phyloP scores from a whole-genome alignment of 30 jellyfish, hydroid and myxozoan species.

The Hydractinia echinata region DNA sequence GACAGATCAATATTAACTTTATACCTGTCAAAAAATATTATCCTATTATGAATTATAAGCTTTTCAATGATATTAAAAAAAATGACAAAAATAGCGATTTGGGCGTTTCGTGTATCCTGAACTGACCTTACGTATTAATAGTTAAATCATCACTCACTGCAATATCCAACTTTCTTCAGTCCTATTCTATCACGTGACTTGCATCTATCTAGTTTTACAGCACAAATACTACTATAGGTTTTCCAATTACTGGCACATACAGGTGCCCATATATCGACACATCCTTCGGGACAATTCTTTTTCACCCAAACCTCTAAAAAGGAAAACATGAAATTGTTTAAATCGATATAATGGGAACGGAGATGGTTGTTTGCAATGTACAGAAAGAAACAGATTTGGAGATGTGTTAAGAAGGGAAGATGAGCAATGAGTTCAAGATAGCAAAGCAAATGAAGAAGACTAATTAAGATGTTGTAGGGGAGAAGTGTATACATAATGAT shows the following conservation, averaged over 20 bases:
- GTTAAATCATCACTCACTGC: slow-evolving; percentile 48
- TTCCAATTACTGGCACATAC: slow-evolving; percentile 61
- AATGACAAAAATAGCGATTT: background rate
- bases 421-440: no score
- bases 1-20: no score
- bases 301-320: slow-evolving; percentile 31
- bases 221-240: slow-evolving; percentile 75
- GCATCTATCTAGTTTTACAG: slow-evolving; percentile 52
- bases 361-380: background rate
- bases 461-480: no score
- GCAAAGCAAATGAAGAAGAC: no score
- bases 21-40: no score
- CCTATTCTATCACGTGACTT: slow-evolving; percentile 26
- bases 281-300: slow-evolving; percentile 62
- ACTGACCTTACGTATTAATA: background rate
- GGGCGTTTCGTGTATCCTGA: background rate
- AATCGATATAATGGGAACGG: background rate
- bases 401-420: no score
- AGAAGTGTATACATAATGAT: no score
- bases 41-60: no score
- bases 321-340: background rate
- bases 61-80: background rate
- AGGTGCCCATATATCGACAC: slow-evolving; percentile 73
- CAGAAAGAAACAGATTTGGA: background rate
- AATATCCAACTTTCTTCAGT: slow-evolving; percentile 49